Evolutionary conservation across 2,113 vertebrate genomes (phyloP).

Genomic region (Turnix velox): DNA sequence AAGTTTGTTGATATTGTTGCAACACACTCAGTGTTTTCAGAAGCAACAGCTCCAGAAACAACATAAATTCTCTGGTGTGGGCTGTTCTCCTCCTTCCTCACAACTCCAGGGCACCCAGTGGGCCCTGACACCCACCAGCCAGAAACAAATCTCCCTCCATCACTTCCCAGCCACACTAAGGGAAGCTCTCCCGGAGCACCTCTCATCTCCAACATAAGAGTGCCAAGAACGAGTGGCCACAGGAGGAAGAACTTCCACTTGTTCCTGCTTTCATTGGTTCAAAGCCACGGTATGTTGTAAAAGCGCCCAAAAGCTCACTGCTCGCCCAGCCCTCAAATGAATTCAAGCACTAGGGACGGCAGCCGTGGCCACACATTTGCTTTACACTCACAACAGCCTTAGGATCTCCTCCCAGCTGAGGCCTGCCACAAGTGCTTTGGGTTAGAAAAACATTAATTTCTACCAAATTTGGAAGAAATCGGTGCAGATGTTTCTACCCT

Average conservation of each 20-base stretch:
- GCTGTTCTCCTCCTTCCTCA: neutral
- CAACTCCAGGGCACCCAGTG: neutral
- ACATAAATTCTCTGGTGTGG: neutral
- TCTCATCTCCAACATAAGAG: neutral
- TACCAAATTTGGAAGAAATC: conserved; percentile 34
- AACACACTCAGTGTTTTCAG: neutral
- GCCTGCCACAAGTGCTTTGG: neutral
- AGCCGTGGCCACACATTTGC: neutral
- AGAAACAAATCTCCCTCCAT: neutral
- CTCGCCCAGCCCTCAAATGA: neutral
- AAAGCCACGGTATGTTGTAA: neutral
- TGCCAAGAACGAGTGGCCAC: neutral
- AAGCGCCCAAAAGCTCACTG: no score
- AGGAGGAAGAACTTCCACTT: neutral
- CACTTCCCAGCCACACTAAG: neutral
- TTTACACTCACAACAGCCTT: neutral
- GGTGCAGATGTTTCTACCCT: neutral
- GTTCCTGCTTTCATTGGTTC: neutral
- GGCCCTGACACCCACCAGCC: neutral
- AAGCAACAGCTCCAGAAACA: neutral
- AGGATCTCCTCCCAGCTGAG: neutral
- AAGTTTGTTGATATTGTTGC: neutral
- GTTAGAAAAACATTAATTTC: neutral
- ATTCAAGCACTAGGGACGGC: neutral
- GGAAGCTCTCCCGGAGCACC: neutral